These are phyloP conservation scores for Aurelia sp. DNA, from an alignment of 30 jellyfish, hydroid and myxozoan species.

Conservation along the genomic window DNA sequence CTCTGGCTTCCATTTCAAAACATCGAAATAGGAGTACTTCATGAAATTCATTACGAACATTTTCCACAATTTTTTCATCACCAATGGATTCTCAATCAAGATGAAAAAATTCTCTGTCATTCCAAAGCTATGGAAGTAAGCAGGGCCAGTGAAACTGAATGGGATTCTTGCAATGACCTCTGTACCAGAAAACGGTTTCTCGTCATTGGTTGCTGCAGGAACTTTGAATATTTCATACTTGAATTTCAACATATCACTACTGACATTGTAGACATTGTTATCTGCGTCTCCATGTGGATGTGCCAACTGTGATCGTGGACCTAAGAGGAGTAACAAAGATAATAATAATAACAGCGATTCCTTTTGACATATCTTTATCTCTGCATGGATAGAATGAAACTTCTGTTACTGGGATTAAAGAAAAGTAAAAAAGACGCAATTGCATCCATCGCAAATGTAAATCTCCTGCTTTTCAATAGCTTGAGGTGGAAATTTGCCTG, in stretches of 20 bases:
- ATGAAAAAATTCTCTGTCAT: conserved; percentile 69
- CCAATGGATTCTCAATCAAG: conserved; percentile 75
- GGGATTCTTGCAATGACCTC: conserved; percentile 41
- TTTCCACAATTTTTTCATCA: conserved; percentile 15
- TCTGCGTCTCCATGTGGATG: conserved; percentile 74
- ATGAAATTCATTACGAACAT: conserved; percentile 64
- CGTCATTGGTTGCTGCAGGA: conserved; percentile 32
- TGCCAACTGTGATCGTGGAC: conserved; percentile 63
- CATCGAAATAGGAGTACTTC: conserved; percentile 59
- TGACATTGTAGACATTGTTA: conserved; percentile 35
- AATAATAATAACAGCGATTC: too few species aligned
- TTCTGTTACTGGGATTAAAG: too few species aligned
- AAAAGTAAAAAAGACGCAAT: too few species aligned
- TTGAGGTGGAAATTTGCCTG: too few species aligned
- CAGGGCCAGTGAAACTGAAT: conserved; percentile 51
- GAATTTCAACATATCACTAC: conserved; percentile 3
- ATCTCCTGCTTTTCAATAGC: too few species aligned
- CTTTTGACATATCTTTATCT: too few species aligned
- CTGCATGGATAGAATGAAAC: too few species aligned
- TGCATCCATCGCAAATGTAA: too few species aligned
- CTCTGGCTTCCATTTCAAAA: conserved; percentile 79
- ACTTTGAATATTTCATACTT: conserved; percentile 55
- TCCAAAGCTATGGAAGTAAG: conserved; percentile 84
- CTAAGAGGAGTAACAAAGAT: conserved; percentile 3
- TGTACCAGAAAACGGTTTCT: conserved; percentile 58